Base-by-base conservation (phyloP, 2,888 invertebrate genomes). In the Andricus curvator region DNA sequence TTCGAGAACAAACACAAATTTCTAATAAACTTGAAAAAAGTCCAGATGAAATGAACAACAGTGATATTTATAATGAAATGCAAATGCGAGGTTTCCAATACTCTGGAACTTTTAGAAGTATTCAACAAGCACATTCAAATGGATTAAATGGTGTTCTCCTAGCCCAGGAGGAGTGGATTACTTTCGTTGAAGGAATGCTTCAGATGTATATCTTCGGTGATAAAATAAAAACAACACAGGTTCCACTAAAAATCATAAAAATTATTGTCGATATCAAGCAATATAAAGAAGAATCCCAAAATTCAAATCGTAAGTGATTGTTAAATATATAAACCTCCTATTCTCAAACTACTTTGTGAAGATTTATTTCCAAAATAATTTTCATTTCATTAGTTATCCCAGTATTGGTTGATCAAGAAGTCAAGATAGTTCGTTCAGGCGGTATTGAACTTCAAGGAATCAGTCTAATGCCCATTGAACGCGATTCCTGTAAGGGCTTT, bases 131-230 rank as follows among this genome's bases (percentile, higher is more conserved):
- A 4, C 94, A 94, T 78, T 90, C 93, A 66, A 86, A 90, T 82
- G 94, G 92, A 1, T 83, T 68, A 0, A 87, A 84, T 4, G 94
- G 93, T n/a, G 88, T 85, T n/a, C 87, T 94, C 17, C 82, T 85
- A 33, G 96, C 96, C 96, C 92, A 92, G 2, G 2, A 25, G 2
- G 25, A 25, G 25, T 25, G 25, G 25, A 25, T 25, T 25, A 25
- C 25, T 2, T 96, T 95, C 90, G 92, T 96, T 88, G 96, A 96
- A 86, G 94, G 94, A 20, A 94, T 96, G 94, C 91, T 96, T 25
- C 96, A 96, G 88, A 93, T 95, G 82, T 93, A 94, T 56, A 92
- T 95, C 44, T 85, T 95, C 8, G 90, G 91, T 13, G 85, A 91
- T 65, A 91, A 93, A 41, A 89, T 92, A 25, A 91, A 94, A 79